Percentiles rank a stretch among this genome's conserved stretches.
These are phyloP conservation scores for Pomacea canaliculata DNA, from an alignment of 2,888 invertebrate species.

Conservation along the genomic window DNA sequence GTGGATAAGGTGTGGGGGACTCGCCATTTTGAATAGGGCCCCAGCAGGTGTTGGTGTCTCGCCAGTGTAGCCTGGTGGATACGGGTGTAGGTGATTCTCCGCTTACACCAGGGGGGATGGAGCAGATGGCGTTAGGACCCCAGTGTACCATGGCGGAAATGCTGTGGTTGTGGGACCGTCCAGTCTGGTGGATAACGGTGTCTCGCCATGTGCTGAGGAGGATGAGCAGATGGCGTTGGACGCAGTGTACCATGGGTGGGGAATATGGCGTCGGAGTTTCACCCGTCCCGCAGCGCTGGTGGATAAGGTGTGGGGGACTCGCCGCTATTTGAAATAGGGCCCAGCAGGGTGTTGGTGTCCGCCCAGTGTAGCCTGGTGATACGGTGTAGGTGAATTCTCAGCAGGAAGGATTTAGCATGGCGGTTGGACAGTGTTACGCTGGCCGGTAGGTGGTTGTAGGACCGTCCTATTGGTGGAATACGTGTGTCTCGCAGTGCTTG, in stretches of 20 bases:
- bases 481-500: too few species aligned
- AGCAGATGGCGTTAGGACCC: background rate
- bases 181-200: conserved; percentile 7
- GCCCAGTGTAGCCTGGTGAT: background rate
- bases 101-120: background rate
- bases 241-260: conserved; percentile 5
- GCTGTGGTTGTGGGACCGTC: background rate
- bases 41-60: conserved; percentile 11
- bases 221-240: background rate
- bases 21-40: conserved; percentile 1
- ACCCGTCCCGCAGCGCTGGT: conserved; percentile 1
- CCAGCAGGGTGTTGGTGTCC: too few species aligned
- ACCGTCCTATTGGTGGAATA: too few species aligned
- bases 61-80: conserved; percentile 13
- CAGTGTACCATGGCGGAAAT: background rate
- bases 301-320: background rate
- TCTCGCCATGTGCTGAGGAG: conserved; percentile 6
- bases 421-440: too few species aligned
- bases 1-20: background rate
- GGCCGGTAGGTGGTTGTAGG: too few species aligned
- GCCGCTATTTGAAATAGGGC: too few species aligned
- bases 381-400: conserved; percentile 13
- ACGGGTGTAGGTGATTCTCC: background rate
- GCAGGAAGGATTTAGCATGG: too few species aligned
- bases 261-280: too few species aligned